Conservation (phyloP, 2,888 invertebrate genomes). For the Zelleria hepariella region DNA sequence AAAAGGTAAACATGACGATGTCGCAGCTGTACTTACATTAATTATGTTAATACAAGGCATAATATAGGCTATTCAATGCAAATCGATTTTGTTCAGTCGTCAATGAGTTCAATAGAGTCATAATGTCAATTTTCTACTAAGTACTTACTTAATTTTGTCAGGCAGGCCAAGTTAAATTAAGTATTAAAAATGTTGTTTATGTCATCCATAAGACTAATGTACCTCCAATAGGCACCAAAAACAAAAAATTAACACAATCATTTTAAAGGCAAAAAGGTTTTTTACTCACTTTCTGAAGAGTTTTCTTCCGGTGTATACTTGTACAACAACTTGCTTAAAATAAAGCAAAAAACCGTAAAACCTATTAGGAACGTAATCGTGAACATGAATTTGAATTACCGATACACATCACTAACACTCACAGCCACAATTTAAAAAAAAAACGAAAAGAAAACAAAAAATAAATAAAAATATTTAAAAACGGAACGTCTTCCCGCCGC, state of each 20-base stretch:
- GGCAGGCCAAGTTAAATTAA: conserved; percentile 1
- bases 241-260: no score
- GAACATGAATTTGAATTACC: conserved; percentile 32
- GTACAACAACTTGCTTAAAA: conserved; percentile 26
- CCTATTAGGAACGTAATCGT: conserved; percentile 37
- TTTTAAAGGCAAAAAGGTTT: conserved; percentile 10
- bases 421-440: conserved; percentile 29
- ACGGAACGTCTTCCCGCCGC: conserved; percentile 42
- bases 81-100: conserved; percentile 18
- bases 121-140: not conserved
- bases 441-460: conserved; percentile 21
- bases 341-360: conserved; percentile 34
- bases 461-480: not conserved
- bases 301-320: conserved; percentile 18
- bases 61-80: conserved; percentile 23
- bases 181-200: no score
- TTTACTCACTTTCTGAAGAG: conserved; percentile 27
- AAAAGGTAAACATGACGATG: not conserved
- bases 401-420: conserved; percentile 52
- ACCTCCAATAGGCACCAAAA: no score
- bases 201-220: no score
- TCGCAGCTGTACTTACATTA: not conserved
- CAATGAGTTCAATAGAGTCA: conserved; percentile 16
- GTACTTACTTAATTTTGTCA: not conserved
- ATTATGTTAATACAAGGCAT: conserved; percentile 14